These are phyloP conservation scores for Ptilodon capucinus DNA, from an alignment of 2,888 invertebrate species.

Conservation along the genomic window DNA sequence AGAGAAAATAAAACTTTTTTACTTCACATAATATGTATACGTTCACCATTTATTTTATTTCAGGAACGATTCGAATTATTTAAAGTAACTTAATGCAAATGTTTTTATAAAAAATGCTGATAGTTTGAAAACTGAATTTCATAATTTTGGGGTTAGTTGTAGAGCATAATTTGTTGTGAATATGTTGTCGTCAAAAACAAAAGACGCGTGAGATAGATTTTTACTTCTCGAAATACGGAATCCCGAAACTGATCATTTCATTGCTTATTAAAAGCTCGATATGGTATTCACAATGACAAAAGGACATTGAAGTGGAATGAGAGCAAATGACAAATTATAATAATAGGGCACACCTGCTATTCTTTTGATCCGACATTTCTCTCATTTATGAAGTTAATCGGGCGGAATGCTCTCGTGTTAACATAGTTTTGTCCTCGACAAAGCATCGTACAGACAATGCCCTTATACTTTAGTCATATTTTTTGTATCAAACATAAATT, in stretches of 20 bases:
- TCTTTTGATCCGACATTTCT: slow-evolving; percentile 81
- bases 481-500: slow-evolving; percentile 76
- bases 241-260: neutral
- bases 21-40: no score
- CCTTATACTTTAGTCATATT: slow-evolving; percentile 69
- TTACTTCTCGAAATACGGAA: neutral
- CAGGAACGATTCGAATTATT: no score
- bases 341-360: slow-evolving; percentile 81
- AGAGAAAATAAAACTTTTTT: no score
- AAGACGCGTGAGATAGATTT: no score
- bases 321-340: slow-evolving; percentile 78
- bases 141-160: no score
- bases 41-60: no score
- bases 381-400: slow-evolving; percentile 81
- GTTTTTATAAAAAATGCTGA: no score
- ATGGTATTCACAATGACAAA: slow-evolving; percentile 59
- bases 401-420: slow-evolving; percentile 74
- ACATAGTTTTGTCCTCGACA: slow-evolving; percentile 72
- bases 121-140: no score
- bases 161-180: no score
- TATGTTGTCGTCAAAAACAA: no score
- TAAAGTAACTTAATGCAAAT: no score
- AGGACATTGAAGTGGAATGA: slow-evolving; percentile 62
- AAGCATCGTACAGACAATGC: slow-evolving; percentile 75
- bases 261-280: slow-evolving; percentile 34